A percentile compares a stretch with the other conserved stretches of the same genome.
phyloP scores from a whole-genome alignment of 2,888 invertebrate genomes.

The Thereva nobilitata region DNA sequence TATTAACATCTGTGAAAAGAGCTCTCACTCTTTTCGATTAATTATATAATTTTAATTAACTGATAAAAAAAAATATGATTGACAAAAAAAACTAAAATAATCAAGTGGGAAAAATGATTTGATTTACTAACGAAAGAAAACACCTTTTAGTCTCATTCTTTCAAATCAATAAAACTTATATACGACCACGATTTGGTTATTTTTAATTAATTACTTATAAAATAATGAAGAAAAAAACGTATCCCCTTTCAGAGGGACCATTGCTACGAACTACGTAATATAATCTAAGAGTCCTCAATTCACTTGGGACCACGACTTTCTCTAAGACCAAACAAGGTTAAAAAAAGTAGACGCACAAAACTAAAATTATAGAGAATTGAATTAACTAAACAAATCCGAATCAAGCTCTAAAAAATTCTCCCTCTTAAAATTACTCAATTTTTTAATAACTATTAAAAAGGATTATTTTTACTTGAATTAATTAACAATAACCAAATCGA shows the following conservation, averaged over 20 bases:
- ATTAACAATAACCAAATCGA: constrained; percentile 60
- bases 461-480: constrained; percentile 41
- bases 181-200: constrained; percentile 22
- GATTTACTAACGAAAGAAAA: constrained; percentile 2
- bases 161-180: background rate
- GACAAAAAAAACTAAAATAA: too few species aligned
- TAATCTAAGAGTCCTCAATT: too few species aligned
- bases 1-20: too few species aligned
- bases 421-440: constrained; percentile 17
- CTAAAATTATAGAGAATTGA: background rate
- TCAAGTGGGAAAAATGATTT: too few species aligned
- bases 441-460: constrained; percentile 9
- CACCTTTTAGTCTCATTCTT: background rate
- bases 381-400: background rate
- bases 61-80: too few species aligned
- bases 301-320: too few species aligned
- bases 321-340: background rate
- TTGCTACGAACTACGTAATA: too few species aligned
- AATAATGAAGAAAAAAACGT: background rate
- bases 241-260: too few species aligned
- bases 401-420: constrained; percentile 4
- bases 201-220: constrained; percentile 30
- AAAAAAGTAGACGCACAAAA: constrained; percentile 12
- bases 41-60: too few species aligned
- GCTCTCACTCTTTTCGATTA: too few species aligned